Conservation (phyloP, 1,140 invertebrate species). For the Plectrocnemia conspersa region DNA sequence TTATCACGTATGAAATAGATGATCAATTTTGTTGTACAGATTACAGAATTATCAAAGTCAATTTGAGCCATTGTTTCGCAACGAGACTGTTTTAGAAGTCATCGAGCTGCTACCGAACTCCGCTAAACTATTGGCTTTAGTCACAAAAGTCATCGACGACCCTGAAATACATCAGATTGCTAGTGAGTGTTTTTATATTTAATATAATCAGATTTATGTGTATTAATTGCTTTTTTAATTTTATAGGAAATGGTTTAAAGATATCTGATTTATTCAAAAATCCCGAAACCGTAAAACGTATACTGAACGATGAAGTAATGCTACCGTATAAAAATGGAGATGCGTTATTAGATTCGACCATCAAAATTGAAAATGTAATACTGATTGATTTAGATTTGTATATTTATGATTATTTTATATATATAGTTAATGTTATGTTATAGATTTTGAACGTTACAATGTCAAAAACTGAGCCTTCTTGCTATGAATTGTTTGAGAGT, state of each 20-base stretch:
- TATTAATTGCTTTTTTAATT: constrained; percentile 17
- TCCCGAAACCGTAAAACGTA: constrained; percentile 46
- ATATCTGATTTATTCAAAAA: constrained; percentile 52
- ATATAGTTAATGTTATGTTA: constrained; percentile 13
- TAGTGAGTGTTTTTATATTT: constrained; percentile 40
- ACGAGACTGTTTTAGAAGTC: constrained; percentile 43
- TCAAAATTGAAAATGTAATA: constrained; percentile 55
- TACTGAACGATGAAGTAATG: constrained; percentile 41
- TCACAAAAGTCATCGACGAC: constrained; percentile 56
- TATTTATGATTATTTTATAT: constrained; percentile 6
- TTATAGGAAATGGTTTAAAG: constrained; percentile 51
- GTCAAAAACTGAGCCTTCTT: constrained; percentile 1
- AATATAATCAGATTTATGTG: constrained; percentile 13
- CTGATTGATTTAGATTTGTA: constrained; percentile 19
- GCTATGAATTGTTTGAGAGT: constrained; percentile 16
- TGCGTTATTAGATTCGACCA: constrained; percentile 47
- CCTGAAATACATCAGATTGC: constrained; percentile 55
- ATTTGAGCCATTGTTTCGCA: constrained; percentile 40
- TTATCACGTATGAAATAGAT: background rate
- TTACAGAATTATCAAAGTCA: constrained; percentile 41
- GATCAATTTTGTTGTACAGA: constrained; percentile 34
- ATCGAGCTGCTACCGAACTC: constrained; percentile 55
- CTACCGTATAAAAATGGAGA: constrained; percentile 42
- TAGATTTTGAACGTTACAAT: constrained; percentile 1
- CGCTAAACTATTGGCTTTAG: constrained; percentile 54